Base-by-base conservation (phyloP, 2,888 invertebrate genomes). In the Lasioglossum calceatum region DNA sequence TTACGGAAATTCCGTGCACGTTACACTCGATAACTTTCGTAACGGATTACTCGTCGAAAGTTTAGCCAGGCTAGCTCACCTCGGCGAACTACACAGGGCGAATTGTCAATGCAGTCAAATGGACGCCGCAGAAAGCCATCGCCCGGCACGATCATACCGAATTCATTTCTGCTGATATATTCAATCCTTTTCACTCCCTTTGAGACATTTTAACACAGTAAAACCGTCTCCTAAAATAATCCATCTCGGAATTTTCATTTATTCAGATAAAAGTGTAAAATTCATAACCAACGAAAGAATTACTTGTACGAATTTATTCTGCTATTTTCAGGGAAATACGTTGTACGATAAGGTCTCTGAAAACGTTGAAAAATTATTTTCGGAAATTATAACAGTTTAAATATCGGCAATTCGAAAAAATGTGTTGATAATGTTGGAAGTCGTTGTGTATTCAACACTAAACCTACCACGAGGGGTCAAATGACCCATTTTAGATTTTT, bases 11-110 rank as follows among this genome's bases (percentile, higher is more conserved):
- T 92, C 93, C 87, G 90, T 87, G 91, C 93, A 92, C 93, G 93
- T 93, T 93, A 93, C 90, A 89, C 89, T 90, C 92, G 93, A 92
- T 93, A 93, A 93, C 92, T 92, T 92, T 93, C 91, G 92, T 92
- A 91, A 92, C 93, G 92, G 92, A 91, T 93, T 92, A 91, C 91
- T 85, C 92, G 89, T 71, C 83, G 89, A 92, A 93, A 91, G 90
- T 92, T 93, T 92, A 85, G 82, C 84, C 81, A 76, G 54, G 73
- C 72, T 58, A 83, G 85, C 85, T 87, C 87, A 71, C 61, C 82
- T 82, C 87, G 83, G 81, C 89, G 85, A 91, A 90, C 90, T 91
- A 91, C 90, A 91, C 85, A 81, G 77, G n/a, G 67, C 86, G 88
- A 91, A 91, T 91, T 89, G 86, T 91, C 91, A 85, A 91, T 91